Evolutionary conservation across 2,888 invertebrate genomes (phyloP).

Genomic region (Deilephila elpenor): DNA sequence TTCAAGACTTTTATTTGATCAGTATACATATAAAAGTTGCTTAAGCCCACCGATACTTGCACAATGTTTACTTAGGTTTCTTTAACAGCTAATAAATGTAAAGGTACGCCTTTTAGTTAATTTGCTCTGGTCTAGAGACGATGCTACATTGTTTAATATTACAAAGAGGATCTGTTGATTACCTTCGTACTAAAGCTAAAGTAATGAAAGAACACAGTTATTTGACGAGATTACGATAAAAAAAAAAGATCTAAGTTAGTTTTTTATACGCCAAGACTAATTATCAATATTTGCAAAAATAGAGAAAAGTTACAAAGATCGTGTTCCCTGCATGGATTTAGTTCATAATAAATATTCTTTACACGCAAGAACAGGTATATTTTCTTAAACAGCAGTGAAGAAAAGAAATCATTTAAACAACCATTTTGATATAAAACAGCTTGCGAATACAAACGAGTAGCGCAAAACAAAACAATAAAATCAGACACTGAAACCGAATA

Average conservation of each 20-base stretch:
- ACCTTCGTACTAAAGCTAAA: background rate
- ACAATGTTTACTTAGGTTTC: slow-evolving; percentile 24
- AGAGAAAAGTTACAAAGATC: too few species aligned
- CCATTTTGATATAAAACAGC: too few species aligned
- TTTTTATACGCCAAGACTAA: too few species aligned
- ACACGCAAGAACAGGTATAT: too few species aligned
- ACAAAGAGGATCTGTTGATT: background rate
- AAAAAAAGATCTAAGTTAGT: too few species aligned
- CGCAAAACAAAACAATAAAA: background rate
- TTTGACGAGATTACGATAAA: background rate
- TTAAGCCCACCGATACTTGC: slow-evolving; percentile 9
- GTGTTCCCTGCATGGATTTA: too few species aligned
- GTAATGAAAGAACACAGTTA: background rate
- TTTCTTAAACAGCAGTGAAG: too few species aligned
- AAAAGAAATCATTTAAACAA: too few species aligned
- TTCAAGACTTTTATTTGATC: slow-evolving; percentile 22
- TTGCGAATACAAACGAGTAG: too few species aligned
- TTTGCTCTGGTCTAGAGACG: background rate
- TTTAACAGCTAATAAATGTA: slow-evolving; percentile 8
- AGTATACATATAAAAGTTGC: slow-evolving; percentile 24
- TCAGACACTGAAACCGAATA: background rate
- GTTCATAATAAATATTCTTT: too few species aligned
- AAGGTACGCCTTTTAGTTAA: slow-evolving; percentile 13
- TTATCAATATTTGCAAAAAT: too few species aligned
- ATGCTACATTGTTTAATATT: background rate